These are phyloP conservation scores for Chloroclysta siterata DNA, from an alignment of 2,888 invertebrate genomes.

Conservation along the genomic window DNA sequence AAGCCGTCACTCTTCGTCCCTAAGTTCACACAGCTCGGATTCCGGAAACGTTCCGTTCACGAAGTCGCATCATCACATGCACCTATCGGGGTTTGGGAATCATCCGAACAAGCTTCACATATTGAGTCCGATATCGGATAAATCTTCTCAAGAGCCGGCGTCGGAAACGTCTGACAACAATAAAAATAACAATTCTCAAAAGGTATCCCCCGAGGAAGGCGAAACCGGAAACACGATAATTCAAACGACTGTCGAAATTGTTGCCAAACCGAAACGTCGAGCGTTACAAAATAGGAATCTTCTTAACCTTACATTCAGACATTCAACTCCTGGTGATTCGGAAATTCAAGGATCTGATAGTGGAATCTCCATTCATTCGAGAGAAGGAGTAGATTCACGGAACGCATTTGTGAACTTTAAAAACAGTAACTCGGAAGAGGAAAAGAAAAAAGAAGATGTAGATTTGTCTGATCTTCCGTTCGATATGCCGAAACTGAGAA, in stretches of 20 bases:
- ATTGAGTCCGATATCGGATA: conserved; percentile 95
- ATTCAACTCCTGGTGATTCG: conserved; percentile 87
- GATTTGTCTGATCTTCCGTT: conserved; percentile 93
- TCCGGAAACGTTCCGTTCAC: conserved; percentile 87
- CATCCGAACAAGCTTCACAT: conserved; percentile 92
- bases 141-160: conserved; percentile 94
- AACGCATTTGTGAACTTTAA: conserved; percentile 86
- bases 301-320: conserved; percentile 87
- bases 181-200: conserved; percentile 91
- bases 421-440: conserved; percentile 82
- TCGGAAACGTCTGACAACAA: conserved; percentile 93
- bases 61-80: conserved; percentile 86
- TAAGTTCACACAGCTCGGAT: conserved; percentile 94
- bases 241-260: conserved; percentile 79
- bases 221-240: conserved; percentile 73
- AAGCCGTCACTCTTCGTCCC: conserved; percentile 92
- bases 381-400: conserved; percentile 90
- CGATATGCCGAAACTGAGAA: conserved; percentile 94
- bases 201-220: conserved; percentile 89
- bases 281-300: conserved; percentile 91
- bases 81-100: conserved; percentile 88
- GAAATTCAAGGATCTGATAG: conserved; percentile 95
- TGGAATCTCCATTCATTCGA: conserved; percentile 94
- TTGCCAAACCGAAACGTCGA: conserved; percentile 86
- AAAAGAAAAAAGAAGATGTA: conserved; percentile 83